These are phyloP conservation scores for Asteroscopus sphinx DNA, from an alignment of 2,888 invertebrate species.

Conservation along the genomic window DNA sequence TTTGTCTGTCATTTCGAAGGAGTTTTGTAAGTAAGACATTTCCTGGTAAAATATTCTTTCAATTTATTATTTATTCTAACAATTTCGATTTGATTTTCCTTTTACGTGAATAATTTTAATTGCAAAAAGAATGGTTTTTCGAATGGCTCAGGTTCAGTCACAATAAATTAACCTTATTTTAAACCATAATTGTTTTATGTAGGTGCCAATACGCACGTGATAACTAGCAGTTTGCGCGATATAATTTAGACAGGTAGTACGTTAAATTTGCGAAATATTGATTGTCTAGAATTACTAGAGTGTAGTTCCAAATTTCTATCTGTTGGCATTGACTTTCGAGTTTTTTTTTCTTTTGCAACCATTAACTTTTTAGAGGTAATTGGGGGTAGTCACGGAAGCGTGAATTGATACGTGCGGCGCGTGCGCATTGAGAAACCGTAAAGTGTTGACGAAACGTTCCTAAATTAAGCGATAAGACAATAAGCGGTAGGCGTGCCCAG, in stretches of 20 bases:
- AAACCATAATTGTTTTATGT: conserved; percentile 35
- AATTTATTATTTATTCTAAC: not conserved
- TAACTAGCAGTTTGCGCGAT: conserved; percentile 18
- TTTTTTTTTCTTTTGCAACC: conserved; percentile 70
- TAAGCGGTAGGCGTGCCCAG: conserved; percentile 20
- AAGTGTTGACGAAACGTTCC: conserved; percentile 51
- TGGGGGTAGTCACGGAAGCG: conserved; percentile 75
- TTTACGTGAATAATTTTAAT: conserved; percentile 1
- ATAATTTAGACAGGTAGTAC: conserved; percentile 19
- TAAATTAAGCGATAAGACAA: conserved; percentile 45
- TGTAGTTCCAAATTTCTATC: conserved; percentile 75
- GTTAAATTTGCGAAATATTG: conserved; percentile 73
- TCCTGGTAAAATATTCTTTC: not conserved
- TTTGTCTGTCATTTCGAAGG: conserved; percentile 13
- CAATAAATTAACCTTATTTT: conserved; percentile 31
- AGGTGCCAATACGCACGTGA: conserved; percentile 40
- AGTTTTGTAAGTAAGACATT: not conserved
- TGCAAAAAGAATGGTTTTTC: conserved; percentile 25
- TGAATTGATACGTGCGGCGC: conserved; percentile 72
- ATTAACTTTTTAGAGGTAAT: conserved; percentile 71
- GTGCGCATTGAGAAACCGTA: conserved; percentile 60
- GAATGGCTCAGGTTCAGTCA: conserved; percentile 23
- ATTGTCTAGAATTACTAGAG: conserved; percentile 74
- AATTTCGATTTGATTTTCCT: not conserved
- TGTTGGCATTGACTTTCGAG: conserved; percentile 79